phyloP scores from a whole-genome alignment of 23 tunicate genomes.

The Oikopleura vanhoeffeni region DNA sequence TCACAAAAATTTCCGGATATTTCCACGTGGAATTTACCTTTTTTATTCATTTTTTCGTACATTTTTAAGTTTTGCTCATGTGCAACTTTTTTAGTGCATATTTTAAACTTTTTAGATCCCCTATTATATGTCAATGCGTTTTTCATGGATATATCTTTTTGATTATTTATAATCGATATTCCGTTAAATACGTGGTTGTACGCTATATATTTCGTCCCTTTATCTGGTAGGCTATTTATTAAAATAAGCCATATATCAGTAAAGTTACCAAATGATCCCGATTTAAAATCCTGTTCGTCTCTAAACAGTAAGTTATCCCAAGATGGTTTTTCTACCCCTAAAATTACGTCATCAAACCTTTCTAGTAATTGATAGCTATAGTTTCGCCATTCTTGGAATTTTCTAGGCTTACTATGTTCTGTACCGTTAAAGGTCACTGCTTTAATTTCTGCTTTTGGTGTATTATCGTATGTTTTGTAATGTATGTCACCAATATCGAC shows the following conservation, averaged over 20 bases:
- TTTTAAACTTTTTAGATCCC: no score
- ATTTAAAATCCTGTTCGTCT: neutral
- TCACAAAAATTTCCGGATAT: no score
- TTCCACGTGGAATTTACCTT: no score
- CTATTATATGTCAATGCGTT: no score
- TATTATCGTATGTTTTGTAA: neutral
- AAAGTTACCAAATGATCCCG: neutral
- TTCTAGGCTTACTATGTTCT: neutral
- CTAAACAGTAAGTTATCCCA: neutral
- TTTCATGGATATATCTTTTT: neutral
- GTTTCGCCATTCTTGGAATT: neutral
- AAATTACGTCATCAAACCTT: neutral
- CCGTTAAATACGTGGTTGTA: neutral
- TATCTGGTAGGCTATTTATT: neutral
- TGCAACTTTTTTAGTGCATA: no score
- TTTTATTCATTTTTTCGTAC: no score
- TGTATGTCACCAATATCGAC: neutral
- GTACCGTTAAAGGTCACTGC: neutral
- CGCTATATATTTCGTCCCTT: neutral
- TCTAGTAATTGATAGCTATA: neutral
- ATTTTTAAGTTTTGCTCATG: no score
- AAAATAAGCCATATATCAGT: neutral
- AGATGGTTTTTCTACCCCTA: neutral
- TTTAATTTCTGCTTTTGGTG: neutral
- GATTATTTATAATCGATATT: neutral